Evolutionary conservation across 1,140 invertebrate species (phyloP).

Genomic region (Lordiphosa collinella): DNA sequence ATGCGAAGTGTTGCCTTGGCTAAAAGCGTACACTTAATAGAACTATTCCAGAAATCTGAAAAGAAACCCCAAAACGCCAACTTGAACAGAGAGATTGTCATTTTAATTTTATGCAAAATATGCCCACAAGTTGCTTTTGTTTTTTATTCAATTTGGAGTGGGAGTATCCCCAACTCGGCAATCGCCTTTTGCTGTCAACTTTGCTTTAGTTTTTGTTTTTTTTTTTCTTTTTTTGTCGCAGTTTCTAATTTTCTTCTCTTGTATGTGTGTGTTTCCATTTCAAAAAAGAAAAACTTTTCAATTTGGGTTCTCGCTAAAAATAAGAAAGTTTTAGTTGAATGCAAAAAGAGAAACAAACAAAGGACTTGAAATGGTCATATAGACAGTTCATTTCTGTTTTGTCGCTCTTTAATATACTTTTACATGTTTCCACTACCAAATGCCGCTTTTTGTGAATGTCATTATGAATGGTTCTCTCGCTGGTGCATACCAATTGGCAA

Average conservation of each 20-base stretch:
- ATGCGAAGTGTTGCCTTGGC: no score
- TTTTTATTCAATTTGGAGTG: no score
- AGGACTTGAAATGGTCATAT: constrained; percentile 31
- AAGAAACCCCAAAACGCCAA: neutral
- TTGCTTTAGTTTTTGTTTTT: constrained; percentile 46
- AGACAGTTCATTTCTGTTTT: constrained; percentile 30
- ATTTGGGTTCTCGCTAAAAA: constrained; percentile 52
- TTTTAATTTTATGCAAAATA: constrained; percentile 21
- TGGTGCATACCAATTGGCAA: constrained; percentile 37
- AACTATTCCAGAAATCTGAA: neutral
- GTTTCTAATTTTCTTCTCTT: constrained; percentile 46
- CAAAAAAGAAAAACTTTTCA: constrained; percentile 58
- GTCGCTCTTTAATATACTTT: constrained; percentile 1
- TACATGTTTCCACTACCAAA: no score
- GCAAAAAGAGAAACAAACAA: constrained; percentile 21
- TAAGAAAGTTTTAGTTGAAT: constrained; percentile 44
- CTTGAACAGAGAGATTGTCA: neutral
- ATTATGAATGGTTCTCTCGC: constrained; percentile 22
- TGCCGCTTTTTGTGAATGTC: neutral
- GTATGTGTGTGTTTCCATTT: constrained; percentile 7
- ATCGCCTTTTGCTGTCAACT: constrained; percentile 28
- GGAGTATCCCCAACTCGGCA: constrained; percentile 17
- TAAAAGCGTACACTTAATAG: no score
- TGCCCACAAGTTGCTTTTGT: constrained; percentile 10
- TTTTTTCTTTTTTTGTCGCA: constrained; percentile 25